These are phyloP conservation scores for Polypterus bichir DNA, from an alignment of 2,113 vertebrate species.

Conservation along the genomic window DNA sequence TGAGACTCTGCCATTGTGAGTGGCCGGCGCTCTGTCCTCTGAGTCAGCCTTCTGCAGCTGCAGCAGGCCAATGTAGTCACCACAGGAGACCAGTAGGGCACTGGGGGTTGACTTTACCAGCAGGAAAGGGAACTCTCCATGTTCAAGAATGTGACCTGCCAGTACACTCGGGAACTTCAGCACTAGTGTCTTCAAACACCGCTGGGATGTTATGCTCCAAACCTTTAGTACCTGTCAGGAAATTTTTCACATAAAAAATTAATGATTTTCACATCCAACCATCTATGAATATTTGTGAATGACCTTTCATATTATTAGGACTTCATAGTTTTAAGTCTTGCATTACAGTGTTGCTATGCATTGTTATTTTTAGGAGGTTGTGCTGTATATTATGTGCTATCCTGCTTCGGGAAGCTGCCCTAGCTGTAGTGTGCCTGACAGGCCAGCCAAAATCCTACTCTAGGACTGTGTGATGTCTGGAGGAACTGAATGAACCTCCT, in stretches of 20 bases:
- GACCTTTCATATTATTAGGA: no score
- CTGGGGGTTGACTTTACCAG: constrained; percentile 12
- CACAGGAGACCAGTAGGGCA: constrained; percentile 28
- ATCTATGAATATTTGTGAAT: no score
- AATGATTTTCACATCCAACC: no score
- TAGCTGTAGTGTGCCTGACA: no score
- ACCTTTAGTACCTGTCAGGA: constrained; percentile 28
- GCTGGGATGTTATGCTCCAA: constrained; percentile 35
- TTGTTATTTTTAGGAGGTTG: no score
- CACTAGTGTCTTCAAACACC: constrained; percentile 29
- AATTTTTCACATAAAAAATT: neutral
- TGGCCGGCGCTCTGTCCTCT: neutral
- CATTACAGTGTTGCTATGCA: no score
- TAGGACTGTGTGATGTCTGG: no score
- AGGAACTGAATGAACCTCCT: no score
- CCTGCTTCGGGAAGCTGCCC: no score
- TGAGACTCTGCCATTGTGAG: constrained; percentile 5
- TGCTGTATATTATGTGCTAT: no score
- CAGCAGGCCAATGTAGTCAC: constrained; percentile 29
- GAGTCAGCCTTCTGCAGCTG: constrained; percentile 10
- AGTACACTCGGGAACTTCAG: constrained; percentile 31
- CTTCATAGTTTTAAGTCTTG: no score
- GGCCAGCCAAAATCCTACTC: no score
- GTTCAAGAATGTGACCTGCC: constrained; percentile 24
- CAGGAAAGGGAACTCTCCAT: constrained; percentile 36